phyloP scores from a whole-genome alignment of 30 jellyfish, hydroid and myxozoan species.

The Aurelia sp. region DNA sequence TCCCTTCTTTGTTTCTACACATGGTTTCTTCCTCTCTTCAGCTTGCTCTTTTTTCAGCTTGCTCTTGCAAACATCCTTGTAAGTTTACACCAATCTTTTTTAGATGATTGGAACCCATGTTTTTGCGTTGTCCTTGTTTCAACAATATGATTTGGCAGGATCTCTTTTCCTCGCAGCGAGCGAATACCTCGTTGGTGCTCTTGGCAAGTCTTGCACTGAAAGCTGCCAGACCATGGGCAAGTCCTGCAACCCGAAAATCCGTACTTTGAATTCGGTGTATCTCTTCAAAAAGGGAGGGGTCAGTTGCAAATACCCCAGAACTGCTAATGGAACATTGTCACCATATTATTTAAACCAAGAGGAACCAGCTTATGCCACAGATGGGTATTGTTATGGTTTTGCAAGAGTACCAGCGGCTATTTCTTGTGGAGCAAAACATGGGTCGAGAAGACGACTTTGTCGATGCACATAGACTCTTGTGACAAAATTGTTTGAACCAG shows the following conservation, averaged over 20 bases:
- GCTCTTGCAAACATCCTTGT: too few species aligned
- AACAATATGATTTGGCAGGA: too few species aligned
- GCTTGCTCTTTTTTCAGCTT: too few species aligned
- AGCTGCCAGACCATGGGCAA: constrained; percentile 7
- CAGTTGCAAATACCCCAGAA: constrained; percentile 36
- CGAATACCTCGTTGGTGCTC: constrained; percentile 26
- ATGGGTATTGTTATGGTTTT: constrained; percentile 19
- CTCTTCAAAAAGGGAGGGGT: constrained; percentile 41
- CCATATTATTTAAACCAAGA: not conserved
- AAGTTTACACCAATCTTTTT: too few species aligned
- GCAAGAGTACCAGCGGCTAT: constrained; percentile 13
- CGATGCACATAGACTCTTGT: not conserved
- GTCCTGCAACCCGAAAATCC: constrained; percentile 25
- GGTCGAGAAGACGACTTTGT: constrained; percentile 9
- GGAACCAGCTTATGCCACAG: constrained; percentile 19
- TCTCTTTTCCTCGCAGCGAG: not conserved
- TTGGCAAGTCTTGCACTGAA: constrained; percentile 12
- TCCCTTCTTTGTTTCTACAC: too few species aligned
- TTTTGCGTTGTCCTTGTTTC: too few species aligned
- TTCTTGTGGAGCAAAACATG: not conserved
- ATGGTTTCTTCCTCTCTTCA: too few species aligned
- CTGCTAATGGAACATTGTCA: not conserved
- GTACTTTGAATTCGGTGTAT: constrained; percentile 20
- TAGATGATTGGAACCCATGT: too few species aligned
- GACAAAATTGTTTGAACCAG: not conserved